A percentile compares a stretch with the other conserved stretches of the same genome.
Conservation (phyloP, 2,888 invertebrate species). For the Calameuta pallipes region DNA sequence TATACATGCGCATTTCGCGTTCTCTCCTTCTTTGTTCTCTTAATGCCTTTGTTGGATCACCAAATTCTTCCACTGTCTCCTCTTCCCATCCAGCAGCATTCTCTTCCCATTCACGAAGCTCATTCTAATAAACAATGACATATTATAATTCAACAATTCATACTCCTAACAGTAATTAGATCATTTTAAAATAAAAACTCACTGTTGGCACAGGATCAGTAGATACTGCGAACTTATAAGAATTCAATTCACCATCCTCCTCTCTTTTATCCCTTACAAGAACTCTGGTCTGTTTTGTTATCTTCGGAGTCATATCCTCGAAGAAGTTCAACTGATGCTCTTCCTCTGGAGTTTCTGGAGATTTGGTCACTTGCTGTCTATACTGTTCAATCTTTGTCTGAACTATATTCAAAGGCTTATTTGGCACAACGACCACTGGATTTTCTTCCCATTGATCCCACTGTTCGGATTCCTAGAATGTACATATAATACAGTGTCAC, state of each 20-base stretch:
- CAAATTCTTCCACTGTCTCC: constrained; percentile 55
- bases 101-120: constrained; percentile 70
- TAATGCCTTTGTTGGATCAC: constrained; percentile 49
- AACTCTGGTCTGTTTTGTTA: constrained; percentile 72
- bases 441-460: constrained; percentile 76
- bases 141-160: neutral
- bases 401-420: constrained; percentile 66
- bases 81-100: constrained; percentile 70
- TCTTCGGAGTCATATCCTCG: constrained; percentile 73
- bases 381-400: constrained; percentile 76
- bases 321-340: constrained; percentile 71
- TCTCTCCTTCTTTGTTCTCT: constrained; percentile 54
- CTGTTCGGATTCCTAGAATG: constrained; percentile 60
- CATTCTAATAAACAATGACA: constrained; percentile 57
- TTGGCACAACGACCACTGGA: constrained; percentile 60
- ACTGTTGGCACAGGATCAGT: constrained; percentile 66
- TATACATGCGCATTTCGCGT: constrained; percentile 52
- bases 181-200: constrained; percentile 37
- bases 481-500: too few relatives aligned
- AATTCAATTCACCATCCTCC: constrained; percentile 49
- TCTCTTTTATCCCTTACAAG: constrained; percentile 64
- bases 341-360: constrained; percentile 60
- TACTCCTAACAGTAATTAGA: neutral
- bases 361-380: constrained; percentile 68
- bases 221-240: constrained; percentile 67